Conservation (phyloP, 2,113 vertebrate species). For the Trochalopteron elliotii region DNA sequence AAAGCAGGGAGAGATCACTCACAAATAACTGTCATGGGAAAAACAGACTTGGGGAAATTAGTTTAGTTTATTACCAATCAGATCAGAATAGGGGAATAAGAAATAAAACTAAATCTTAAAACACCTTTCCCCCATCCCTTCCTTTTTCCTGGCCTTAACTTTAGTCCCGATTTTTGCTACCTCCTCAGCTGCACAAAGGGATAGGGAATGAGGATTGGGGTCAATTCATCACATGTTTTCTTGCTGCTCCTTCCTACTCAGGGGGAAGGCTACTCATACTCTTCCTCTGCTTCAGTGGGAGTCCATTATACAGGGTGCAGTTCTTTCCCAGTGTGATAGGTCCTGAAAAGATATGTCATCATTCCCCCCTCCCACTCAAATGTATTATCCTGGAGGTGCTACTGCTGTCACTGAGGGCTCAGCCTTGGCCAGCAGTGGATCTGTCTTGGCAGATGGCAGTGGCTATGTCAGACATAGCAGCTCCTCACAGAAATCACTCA, state of each 20-base stretch:
- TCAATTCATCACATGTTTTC: neutral
- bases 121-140: rapidly evolving
- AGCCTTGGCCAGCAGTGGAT: neutral
- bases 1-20: neutral
- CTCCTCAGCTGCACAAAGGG: rapidly evolving
- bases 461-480: neutral
- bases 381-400: neutral
- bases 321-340: neutral
- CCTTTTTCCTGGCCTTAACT: neutral
- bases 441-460: neutral
- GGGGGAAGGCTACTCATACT: neutral
- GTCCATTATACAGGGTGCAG: neutral
- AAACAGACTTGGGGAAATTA: neutral
- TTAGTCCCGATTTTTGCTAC: neutral
- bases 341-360: neutral
- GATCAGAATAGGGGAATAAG: neutral
- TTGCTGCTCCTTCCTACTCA: neutral
- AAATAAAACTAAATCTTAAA: neutral
- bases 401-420: neutral
- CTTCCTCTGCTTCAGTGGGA: neutral
- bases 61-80: neutral
- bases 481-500: neutral
- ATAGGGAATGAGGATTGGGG: neutral
- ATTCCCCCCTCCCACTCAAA: neutral
- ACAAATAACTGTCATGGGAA: neutral